A percentile compares a stretch with the other conserved stretches of the same genome.
Conservation (phyloP, 2,113 vertebrate species). For the Phylloscopus trochilus region DNA sequence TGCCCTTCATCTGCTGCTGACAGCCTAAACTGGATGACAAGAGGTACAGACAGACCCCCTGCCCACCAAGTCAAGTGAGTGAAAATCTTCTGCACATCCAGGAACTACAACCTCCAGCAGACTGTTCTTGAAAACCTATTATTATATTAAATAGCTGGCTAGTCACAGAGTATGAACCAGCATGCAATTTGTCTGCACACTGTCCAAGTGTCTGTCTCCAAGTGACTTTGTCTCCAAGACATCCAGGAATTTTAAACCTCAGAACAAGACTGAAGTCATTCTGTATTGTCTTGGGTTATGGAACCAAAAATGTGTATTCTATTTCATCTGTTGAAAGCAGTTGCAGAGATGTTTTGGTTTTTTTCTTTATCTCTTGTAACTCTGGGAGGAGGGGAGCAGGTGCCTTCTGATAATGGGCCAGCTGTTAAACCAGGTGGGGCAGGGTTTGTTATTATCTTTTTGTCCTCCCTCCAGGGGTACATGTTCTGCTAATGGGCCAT, state of each 20-base stretch:
- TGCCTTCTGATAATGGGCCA: too few relatives aligned
- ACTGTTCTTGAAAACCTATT: background rate
- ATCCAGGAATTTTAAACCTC: background rate
- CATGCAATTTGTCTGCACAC: background rate
- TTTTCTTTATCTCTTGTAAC: too few relatives aligned
- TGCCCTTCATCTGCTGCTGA: background rate
- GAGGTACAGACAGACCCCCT: background rate
- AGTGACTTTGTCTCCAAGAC: background rate
- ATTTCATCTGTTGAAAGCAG: too few relatives aligned
- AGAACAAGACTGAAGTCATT: background rate
- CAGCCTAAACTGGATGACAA: background rate
- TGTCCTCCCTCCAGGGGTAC: too few relatives aligned
- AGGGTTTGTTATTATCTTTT: too few relatives aligned
- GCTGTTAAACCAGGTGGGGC: too few relatives aligned
- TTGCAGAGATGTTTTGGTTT: too few relatives aligned
- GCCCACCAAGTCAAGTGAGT: background rate
- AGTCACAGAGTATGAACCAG: background rate
- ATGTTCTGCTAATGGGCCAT: too few relatives aligned
- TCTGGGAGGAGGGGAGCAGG: too few relatives aligned
- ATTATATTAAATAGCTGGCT: background rate
- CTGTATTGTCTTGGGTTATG: too few relatives aligned
- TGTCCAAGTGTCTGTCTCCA: background rate
- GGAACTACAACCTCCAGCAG: background rate
- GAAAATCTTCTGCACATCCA: background rate
- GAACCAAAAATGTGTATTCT: too few relatives aligned